Conservation (phyloP, 2,888 invertebrate species). For the Ennomos erosarius region DNA sequence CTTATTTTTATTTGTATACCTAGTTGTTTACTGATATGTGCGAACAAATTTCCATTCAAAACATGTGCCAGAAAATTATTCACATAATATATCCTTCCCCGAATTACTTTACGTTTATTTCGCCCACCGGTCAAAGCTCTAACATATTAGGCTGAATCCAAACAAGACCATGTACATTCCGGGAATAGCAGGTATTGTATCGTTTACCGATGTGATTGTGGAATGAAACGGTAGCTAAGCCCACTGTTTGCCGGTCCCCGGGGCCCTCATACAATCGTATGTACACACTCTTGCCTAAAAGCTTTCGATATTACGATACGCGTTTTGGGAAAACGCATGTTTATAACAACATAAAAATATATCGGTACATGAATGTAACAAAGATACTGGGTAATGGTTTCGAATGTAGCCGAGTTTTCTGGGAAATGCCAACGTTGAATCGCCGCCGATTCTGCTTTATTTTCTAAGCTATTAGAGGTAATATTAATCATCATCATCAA, state of each 20-base stretch:
- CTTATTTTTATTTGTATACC: no score
- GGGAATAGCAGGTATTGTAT: constrained; percentile 44
- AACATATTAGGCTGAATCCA: constrained; percentile 51
- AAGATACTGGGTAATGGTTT: constrained; percentile 37
- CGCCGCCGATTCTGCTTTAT: constrained; percentile 9
- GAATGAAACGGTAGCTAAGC: constrained; percentile 45
- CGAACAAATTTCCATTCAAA: background rate
- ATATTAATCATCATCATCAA: no score
- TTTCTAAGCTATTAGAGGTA: no score
- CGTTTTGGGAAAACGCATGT: constrained; percentile 41
- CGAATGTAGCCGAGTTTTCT: constrained; percentile 35
- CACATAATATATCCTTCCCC: constrained; percentile 21
- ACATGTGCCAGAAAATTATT: constrained; percentile 23
- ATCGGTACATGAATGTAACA: constrained; percentile 38
- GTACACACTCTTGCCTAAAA: constrained; percentile 44
- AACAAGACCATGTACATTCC: constrained; percentile 43
- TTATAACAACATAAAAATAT: constrained; percentile 43
- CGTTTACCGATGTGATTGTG: constrained; percentile 53
- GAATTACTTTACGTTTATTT: constrained; percentile 35
- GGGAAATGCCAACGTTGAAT: constrained; percentile 27
- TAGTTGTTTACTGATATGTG: background rate
- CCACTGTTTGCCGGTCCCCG: constrained; percentile 48
- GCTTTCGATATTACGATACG: constrained; percentile 44
- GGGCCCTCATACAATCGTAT: constrained; percentile 46
- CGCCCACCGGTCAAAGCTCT: constrained; percentile 39